Evolutionary conservation across 1,140 invertebrate species (phyloP).

Genomic region (Pogonomyrmex californicus): DNA sequence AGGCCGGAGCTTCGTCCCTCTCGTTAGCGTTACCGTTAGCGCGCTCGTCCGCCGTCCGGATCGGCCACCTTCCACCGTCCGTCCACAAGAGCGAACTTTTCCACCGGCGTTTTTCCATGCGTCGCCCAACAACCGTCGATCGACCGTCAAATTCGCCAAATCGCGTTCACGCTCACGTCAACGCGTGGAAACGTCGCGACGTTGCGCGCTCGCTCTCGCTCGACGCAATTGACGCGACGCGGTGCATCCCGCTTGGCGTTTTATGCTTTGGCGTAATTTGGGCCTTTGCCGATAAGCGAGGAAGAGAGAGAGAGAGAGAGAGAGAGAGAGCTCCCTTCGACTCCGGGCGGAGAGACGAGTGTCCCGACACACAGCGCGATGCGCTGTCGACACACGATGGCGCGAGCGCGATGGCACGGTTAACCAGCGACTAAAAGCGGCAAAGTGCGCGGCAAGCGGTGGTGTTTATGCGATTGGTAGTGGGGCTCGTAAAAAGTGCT

Average conservation of each 20-base stretch:
- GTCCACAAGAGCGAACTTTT: slow-evolving; percentile 13
- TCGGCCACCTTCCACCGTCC: background rate
- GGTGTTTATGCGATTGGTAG: slow-evolving; percentile 73
- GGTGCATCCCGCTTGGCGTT: slow-evolving; percentile 40
- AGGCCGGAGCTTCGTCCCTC: slow-evolving; percentile 39
- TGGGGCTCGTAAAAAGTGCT: slow-evolving; percentile 79
- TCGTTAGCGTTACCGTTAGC: slow-evolving; percentile 60
- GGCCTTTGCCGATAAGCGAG: background rate
- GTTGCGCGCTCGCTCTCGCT: background rate
- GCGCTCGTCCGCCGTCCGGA: background rate
- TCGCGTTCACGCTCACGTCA: background rate
- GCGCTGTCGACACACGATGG: too few species aligned
- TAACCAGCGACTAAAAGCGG: slow-evolving; percentile 73
- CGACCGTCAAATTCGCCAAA: background rate
- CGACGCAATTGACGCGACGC: background rate
- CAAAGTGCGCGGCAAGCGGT: slow-evolving; percentile 64
- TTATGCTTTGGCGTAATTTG: slow-evolving; percentile 2
- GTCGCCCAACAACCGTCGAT: background rate
- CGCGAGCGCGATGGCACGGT: slow-evolving; percentile 54
- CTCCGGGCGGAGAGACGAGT: background rate
- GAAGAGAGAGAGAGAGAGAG: too few species aligned
- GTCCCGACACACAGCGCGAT: too few species aligned
- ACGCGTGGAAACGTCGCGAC: background rate
- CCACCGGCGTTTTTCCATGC: background rate
- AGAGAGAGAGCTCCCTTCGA: slow-evolving; percentile 7